Conservation (phyloP, 2,797 vertebrate genomes). For the Onychomys torridus region DNA sequence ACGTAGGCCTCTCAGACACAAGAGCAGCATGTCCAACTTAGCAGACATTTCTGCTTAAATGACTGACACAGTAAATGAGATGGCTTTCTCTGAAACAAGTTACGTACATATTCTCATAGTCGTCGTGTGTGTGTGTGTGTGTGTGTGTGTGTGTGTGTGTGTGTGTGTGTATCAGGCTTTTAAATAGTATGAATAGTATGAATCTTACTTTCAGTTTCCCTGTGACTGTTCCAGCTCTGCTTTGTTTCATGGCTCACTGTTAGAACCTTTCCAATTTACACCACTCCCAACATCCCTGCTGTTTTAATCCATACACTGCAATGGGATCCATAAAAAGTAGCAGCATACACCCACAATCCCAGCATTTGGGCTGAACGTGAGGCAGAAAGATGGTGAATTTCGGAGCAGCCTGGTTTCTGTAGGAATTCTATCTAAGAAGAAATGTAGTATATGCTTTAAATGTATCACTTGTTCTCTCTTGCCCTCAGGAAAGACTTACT, state of each 20-base stretch:
- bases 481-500: not conserved
- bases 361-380: not conserved
- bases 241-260: conserved; percentile 44
- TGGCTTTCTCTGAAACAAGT: not conserved
- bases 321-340: not conserved
- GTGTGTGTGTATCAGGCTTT: not conserved
- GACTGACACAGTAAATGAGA: not conserved
- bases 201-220: conserved; percentile 23
- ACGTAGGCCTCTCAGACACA: not conserved
- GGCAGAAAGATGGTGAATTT: not conserved
- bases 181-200: not conserved
- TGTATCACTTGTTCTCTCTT: not conserved
- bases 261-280: not conserved
- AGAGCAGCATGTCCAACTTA: not conserved
- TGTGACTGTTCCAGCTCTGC: not conserved
- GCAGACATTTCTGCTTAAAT: conserved; percentile 39
- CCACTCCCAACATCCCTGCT: not conserved
- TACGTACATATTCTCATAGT: conserved; percentile 5
- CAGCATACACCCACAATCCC: not conserved
- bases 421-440: not conserved
- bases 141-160: no score
- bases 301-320: conserved; percentile 15
- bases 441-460: not conserved
- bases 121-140: no score
- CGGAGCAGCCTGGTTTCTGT: not conserved